Evolutionary conservation across 2,888 invertebrate genomes (phyloP), one percentile per base, ranked within the genome.

Genomic region (Tubulanus polymorphus): DNA sequence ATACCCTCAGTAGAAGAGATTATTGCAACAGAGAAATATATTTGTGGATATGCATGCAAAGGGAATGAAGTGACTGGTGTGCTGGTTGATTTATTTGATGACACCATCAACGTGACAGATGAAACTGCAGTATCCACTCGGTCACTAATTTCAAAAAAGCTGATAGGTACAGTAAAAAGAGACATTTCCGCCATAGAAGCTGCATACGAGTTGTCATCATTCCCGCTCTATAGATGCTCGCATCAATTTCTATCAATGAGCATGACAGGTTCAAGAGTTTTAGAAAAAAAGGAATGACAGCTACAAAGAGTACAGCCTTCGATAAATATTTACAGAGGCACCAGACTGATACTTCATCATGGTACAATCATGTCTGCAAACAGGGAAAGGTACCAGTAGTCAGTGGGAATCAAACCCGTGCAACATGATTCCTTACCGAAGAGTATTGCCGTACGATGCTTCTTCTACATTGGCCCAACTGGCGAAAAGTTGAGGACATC

Each of bases 1-100:
- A 65, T 57, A 54, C 62, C 61, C n/a, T 60, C 61, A 18, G 60
- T 52, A 18, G 30, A 62, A 54, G 63, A 65, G 18, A 65, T 65
- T 37, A 46, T 56, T 25, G 53, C 48, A 10, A 37, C 53, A 20
- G 56, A 56, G 37, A 53, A 48, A 27, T 56, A 56, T 64, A 23
- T 60, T 53, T 47, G 58, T 59, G 28, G 63, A 56, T 51, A 58
- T 54, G 48, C 60, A 56, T 67, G 63, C 37, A 66, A 64, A 60
- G 63, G 65, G 1, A 63, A 63, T 48, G 52, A 64, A 41, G 46
- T 56, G 12, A 62, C 57, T 29, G 63, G 61, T 5, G 60, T 62
- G 25, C 20, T 60, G 23, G 48, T 25, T 25, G 62, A 64, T 25
- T 26, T 65, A 8, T 63, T 56, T 18, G 48, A 56, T 26, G 56